Base-by-base conservation (phyloP, 2,797 vertebrate species). In the Harpagifer antarcticus region DNA sequence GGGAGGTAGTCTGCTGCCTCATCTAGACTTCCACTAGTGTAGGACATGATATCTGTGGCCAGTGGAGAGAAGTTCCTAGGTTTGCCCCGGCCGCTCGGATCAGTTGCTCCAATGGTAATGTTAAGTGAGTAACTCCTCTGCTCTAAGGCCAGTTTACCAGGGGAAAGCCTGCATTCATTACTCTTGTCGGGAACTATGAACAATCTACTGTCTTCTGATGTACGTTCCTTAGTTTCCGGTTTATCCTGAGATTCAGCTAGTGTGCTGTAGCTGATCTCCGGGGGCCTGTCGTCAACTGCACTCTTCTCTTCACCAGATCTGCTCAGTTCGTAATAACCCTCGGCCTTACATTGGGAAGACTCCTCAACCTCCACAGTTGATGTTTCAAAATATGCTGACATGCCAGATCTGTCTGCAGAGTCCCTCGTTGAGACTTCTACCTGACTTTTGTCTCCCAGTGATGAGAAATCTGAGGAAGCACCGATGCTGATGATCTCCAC, bases 301-400 rank as follows among this genome's bases (percentile, higher is more conserved):
- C 68, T 78, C 53, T 92, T 94, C 60, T 95, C 91, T 80, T 96
- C 92, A 80, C 95, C 96, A 63, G 96, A 83, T 85, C 96, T 95
- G 87, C 96, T 99, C 52, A 99, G 94, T 93, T 99, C 98, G 60
- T 99, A 99, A 92, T 99, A 99, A 84, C 97, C 98, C 84, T 97
- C 97, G 73, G 86, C 90, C 77, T 93, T 93, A 64, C 62, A 40
- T 5, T 79, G 90, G 14, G 86, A 67, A 27, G 87, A 83, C 17
- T 93, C 90, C 76, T 96, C 96, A 42, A 95, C 94, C 90, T 97
- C 97, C 79, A 96, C 88, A 76, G 96, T 90, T 72, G 98, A 99
- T 20, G 98, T 99, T 94, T 99, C 98, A 93, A 99, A 99, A 92
- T 99, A 99, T 58, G 97, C 98, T 0, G 98, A 99, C 97, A 99